Evolutionary conservation across 2,113 vertebrate species (phyloP).

Genomic region (Leiothrix lutea): DNA sequence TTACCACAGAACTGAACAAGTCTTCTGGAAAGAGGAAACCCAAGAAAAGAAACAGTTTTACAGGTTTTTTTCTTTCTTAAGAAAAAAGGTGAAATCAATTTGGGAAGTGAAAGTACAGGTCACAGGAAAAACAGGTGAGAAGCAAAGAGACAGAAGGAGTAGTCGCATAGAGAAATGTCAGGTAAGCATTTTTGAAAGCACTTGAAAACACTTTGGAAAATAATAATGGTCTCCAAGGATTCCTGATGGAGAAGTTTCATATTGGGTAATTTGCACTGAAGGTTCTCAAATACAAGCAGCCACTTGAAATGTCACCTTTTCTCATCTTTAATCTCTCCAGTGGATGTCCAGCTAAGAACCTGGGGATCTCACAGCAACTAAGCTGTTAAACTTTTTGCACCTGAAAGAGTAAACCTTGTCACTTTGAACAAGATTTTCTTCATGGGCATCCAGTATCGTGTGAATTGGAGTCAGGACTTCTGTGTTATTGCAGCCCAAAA

Average conservation of each 20-base stretch:
- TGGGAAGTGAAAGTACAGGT: not conserved
- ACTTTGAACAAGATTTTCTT: not conserved
- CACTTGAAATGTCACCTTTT: conserved; percentile 27
- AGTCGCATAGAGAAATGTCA: not conserved
- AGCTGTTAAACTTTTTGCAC: conserved; percentile 2
- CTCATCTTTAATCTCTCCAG: not conserved
- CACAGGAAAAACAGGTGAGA: not conserved
- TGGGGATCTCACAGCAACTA: not conserved
- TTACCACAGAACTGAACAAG: not conserved
- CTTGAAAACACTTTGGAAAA: conserved; percentile 42
- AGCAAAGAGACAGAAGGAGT: not conserved
- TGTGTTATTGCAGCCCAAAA: not conserved
- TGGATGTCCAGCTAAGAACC: not conserved
- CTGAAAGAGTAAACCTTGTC: not conserved
- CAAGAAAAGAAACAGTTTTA: not conserved
- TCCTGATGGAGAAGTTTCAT: conserved; percentile 23
- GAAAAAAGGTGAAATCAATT: not conserved
- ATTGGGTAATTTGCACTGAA: conserved; percentile 8
- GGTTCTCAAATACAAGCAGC: not conserved
- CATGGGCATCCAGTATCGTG: not conserved
- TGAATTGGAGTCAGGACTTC: not conserved
- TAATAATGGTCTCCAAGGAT: not conserved
- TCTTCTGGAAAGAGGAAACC: not conserved
- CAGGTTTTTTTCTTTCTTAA: not conserved
- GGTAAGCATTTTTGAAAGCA: not conserved